Base-by-base conservation (phyloP, 2,888 invertebrate species). In the Drosophila sordidula region DNA sequence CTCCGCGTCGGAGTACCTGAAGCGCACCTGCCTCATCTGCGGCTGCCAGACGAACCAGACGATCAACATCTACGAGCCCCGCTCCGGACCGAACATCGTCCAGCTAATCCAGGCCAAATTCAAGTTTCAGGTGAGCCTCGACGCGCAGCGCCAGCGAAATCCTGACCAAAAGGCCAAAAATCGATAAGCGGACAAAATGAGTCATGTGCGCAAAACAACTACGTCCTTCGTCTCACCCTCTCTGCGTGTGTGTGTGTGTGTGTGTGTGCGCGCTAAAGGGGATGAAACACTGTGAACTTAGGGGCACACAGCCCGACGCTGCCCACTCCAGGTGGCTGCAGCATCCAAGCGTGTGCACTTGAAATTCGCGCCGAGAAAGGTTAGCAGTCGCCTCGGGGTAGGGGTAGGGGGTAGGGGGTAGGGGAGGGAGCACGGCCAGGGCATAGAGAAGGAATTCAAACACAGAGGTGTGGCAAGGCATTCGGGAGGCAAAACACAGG, bases 1-100 rank as follows among this genome's bases (percentile, higher is more conserved):
- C 22, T 54, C 42, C 25, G 59, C 59, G 34, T 72, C 69, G 42
- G 75, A 92, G 80, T 91, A 90, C 75, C 85, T 92, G 66, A 92
- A 92, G 76, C 91, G 91, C 81, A 92, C 92, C 80, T 92, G 92
- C 85, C 91, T 92, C 69, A 92, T 92, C 64, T 92, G 92, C 64
- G 92, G 92, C 73, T 92, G 92, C 79, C 91, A 92, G 70, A 92
- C 92, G 18, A 91, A 90, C 61, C 91, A 91, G 78, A 90, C 91
- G 38, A 91, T 92, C 64, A 91, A 92, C 80, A 92, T 92, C 69
- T 91, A 92, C 67, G 92, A 92, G 77, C 92, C 92, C 38, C 90
- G 92, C 65, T 91, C 89, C 73, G 92, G 92, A 55, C 92, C 92
- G 65, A 92, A 92, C 69, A 92, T 92, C 57, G 91, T 92, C 39